Percentiles rank a stretch among this genome's conserved stretches.
phyloP scores from a whole-genome alignment of 2,888 invertebrate genomes.

The Polylopha cassiicola region DNA sequence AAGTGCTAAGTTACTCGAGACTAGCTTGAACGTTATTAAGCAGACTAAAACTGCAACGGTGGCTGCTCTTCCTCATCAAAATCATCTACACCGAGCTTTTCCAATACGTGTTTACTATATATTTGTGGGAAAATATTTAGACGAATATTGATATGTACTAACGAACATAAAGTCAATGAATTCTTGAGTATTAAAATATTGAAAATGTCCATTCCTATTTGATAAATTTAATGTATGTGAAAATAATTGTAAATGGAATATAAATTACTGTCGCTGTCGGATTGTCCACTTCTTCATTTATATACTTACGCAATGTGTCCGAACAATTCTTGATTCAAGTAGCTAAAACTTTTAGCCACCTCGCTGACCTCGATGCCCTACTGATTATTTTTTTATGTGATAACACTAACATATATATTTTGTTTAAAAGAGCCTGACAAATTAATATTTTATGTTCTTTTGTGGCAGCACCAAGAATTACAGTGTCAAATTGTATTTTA shows the following conservation, averaged over 20 bases:
- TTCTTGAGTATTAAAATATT: constrained; percentile 34
- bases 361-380: too few relatives aligned
- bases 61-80: constrained; percentile 19
- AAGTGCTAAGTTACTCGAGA: too few relatives aligned
- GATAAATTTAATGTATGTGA: constrained; percentile 38
- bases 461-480: too few relatives aligned
- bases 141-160: constrained; percentile 39
- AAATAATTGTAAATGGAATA: constrained; percentile 34
- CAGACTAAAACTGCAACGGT: constrained; percentile 5
- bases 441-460: too few relatives aligned
- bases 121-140: constrained; percentile 43
- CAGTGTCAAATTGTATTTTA: too few relatives aligned
- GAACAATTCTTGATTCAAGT: constrained; percentile 40
- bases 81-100: constrained; percentile 22
- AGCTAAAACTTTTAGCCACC: constrained; percentile 10
- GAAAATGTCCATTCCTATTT: constrained; percentile 56
- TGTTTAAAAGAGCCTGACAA: too few relatives aligned
- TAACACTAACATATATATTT: too few relatives aligned
- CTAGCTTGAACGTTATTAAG: too few relatives aligned
- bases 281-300: constrained; percentile 50
- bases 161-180: constrained; percentile 45
- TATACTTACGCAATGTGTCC: constrained; percentile 48
- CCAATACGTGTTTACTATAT: constrained; percentile 33
- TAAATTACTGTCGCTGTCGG: constrained; percentile 51
- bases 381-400: too few relatives aligned